Conservation (phyloP, 2,797 vertebrate species). For the Dendrocincla tyrannina region DNA sequence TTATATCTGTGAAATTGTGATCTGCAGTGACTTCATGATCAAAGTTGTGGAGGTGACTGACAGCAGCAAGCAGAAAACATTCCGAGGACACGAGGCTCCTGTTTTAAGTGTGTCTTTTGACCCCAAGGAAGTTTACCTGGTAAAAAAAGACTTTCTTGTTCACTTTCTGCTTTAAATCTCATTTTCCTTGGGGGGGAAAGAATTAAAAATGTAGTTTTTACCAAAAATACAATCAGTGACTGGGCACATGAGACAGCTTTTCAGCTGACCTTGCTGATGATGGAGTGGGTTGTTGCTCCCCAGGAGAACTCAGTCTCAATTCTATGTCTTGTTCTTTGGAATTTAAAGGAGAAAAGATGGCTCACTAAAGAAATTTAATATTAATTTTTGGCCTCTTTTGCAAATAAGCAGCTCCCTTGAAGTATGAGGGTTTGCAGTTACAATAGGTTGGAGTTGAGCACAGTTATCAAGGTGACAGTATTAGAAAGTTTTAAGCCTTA, state of each 20-base stretch:
- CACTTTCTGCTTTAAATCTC: not conserved
- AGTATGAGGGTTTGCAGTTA: not conserved
- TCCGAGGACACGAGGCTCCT: conserved; percentile 91
- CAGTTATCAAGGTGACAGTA: not conserved
- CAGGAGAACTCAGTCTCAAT: not conserved
- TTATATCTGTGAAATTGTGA: not conserved
- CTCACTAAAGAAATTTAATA: not conserved
- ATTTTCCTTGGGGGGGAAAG: not conserved
- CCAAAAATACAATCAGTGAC: not conserved
- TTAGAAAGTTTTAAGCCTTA: not conserved
- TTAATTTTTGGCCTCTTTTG: not conserved
- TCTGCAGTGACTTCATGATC: conserved; percentile 90
- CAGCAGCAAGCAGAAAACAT: conserved; percentile 91
- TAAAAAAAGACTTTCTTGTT: conserved; percentile 59
- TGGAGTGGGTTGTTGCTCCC: not conserved
- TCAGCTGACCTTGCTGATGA: not conserved
- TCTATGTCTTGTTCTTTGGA: not conserved
- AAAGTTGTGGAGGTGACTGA: conserved; percentile 92
- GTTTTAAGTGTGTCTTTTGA: conserved; percentile 93
- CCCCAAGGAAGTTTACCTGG: conserved; percentile 89
- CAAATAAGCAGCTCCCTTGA: not conserved
- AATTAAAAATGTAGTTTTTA: not conserved
- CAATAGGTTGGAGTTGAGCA: not conserved
- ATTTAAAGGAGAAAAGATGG: not conserved
- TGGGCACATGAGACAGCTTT: not conserved